Base-by-base conservation (phyloP, 2,888 invertebrate genomes). In the Drosophila buzzatii region DNA sequence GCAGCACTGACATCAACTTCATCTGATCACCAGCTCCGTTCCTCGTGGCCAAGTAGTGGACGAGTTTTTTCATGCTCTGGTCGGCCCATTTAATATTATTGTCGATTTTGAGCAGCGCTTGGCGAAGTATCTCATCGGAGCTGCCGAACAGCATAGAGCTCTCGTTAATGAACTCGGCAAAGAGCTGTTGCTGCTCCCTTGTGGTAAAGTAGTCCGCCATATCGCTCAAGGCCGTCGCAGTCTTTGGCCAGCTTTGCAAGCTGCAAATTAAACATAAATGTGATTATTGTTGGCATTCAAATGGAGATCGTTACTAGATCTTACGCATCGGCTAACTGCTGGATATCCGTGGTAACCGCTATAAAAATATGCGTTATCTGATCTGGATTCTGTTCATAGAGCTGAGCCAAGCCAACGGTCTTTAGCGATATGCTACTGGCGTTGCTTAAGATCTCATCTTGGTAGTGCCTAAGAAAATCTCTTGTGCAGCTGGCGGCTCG, bases 401-500 rank as follows among this genome's bases (percentile, higher is more conserved):
- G 93, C 18, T 94, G 93, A 0, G 91, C 81, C 16, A 93, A 66
- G 4, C 85, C 90, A 5, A 57, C 51, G 1, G 51, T 66, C 45
- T 91, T 91, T 6, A 90, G 77, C 3, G 69, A 70, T 0, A 76
- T 66, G 0, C 84, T 70, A 0, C 83, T 79, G 0, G 60, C 42
- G 5, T 76, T 70, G 66, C 63, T 94, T 85, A 47, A 94, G 81
- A 89, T 95, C 94, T 86, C 94, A 93, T 10, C 89, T 74, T 67
- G 94, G 92, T 80, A 95, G 93, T 63, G 80, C 12, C 92, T 89
- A 0, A 96, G 92, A 41, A 92, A 86, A 64, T 95, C 91, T n/a
- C 92, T 93, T 0, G 96, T 95, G 87, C 97, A 97, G 1, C 96
- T 96, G 60, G 97, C 92, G 2, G 95, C 94, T 42, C 92, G 91